phyloP scores from a whole-genome alignment of 2,113 vertebrate species.

The Neopipo cinnamomea region DNA sequence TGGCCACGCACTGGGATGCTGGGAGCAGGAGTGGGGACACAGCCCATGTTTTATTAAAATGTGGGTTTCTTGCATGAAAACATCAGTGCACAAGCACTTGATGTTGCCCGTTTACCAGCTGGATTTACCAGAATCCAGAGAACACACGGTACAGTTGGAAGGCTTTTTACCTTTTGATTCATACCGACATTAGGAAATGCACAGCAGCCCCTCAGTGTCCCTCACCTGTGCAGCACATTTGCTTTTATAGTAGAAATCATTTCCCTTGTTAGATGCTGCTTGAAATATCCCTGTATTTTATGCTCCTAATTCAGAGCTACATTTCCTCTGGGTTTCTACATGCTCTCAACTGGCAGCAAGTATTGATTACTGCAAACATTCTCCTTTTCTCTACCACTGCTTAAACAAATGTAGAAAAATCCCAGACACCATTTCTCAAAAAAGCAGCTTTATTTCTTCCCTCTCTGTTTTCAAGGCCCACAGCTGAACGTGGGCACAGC shows the following conservation, averaged over 20 bases:
- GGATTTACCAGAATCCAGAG: background rate
- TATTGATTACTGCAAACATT: background rate
- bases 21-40: background rate
- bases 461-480: background rate
- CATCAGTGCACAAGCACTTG: background rate
- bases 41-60: background rate
- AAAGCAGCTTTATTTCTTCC: background rate
- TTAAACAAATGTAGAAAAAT: background rate
- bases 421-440: background rate
- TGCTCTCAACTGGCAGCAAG: background rate
- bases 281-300: background rate
- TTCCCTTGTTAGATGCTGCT: background rate
- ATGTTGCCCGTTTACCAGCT: fast-evolving
- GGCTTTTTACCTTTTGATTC: background rate
- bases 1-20: background rate
- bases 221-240: background rate
- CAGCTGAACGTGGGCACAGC: background rate
- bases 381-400: background rate
- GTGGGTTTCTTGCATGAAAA: background rate
- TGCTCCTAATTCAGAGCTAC: background rate
- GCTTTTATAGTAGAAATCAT: fast-evolving
- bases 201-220: background rate
- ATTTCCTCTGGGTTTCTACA: background rate
- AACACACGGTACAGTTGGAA: background rate
- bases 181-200: background rate